phyloP scores from a whole-genome alignment of 2,113 vertebrate genomes.

The Corvus moneduloides region DNA sequence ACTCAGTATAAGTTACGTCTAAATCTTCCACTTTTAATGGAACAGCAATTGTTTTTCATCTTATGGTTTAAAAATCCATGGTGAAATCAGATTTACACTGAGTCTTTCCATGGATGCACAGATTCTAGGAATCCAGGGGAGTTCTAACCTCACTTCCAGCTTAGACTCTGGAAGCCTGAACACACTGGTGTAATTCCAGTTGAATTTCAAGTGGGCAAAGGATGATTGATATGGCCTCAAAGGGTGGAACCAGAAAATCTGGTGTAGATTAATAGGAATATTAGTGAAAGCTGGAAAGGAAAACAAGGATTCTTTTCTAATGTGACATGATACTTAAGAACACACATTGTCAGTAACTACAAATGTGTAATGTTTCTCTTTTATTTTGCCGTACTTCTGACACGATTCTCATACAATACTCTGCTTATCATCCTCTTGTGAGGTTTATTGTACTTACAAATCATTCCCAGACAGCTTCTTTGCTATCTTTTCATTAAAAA shows the following conservation, averaged over 20 bases:
- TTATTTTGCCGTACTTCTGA: conserved; percentile 41
- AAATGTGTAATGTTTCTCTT: neutral
- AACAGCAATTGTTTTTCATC: neutral
- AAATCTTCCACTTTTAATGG: neutral
- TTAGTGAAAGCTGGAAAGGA: conserved; percentile 25
- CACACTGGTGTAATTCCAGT: neutral
- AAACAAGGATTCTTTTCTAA: conserved; percentile 46
- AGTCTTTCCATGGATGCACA: neutral
- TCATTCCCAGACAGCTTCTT: conserved; percentile 58
- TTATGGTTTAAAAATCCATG: neutral
- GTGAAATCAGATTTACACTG: neutral
- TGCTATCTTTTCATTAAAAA: conserved; percentile 47
- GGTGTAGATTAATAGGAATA: conserved; percentile 50
- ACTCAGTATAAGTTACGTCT: neutral
- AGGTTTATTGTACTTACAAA: conserved; percentile 60
- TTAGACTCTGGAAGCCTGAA: neutral
- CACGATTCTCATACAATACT: conserved; percentile 32
- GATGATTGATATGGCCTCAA: neutral
- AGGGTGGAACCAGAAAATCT: conserved; percentile 47
- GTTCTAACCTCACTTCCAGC: neutral
- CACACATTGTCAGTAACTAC: neutral
- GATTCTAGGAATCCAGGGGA: neutral
- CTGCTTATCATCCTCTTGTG: conserved; percentile 50
- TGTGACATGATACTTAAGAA: conserved; percentile 31
- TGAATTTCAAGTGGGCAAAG: neutral